A percentile compares a stretch with the other conserved stretches of the same genome.
phyloP scores from a whole-genome alignment of 2,113 vertebrate species.

The Sinocyclocheilus maitianheensis region DNA sequence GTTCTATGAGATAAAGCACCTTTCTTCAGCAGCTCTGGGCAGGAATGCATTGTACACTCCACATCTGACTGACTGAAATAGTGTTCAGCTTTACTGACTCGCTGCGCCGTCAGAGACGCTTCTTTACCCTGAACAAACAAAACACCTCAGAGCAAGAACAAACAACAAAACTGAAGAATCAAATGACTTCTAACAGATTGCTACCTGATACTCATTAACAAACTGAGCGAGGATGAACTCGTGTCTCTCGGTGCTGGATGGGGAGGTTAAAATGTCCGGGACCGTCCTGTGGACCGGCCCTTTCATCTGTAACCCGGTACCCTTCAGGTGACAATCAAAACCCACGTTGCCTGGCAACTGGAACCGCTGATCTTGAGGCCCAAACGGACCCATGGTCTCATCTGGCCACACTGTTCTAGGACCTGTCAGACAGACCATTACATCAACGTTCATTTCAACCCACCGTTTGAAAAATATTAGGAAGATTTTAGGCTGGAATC shows the following conservation, averaged over 20 bases:
- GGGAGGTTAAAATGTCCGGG: conserved; percentile 85
- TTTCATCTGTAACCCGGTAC: conserved; percentile 73
- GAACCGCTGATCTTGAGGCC: conserved; percentile 93
- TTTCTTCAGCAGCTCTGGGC: conserved; percentile 89
- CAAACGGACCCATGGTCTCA: conserved; percentile 95
- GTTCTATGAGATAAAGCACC: conserved; percentile 69
- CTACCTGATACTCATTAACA: conserved; percentile 88
- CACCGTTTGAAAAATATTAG: too few relatives aligned
- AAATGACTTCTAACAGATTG: neutral
- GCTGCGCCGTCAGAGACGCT: conserved; percentile 70
- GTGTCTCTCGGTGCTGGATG: conserved; percentile 85
- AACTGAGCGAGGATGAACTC: conserved; percentile 93
- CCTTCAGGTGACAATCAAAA: conserved; percentile 90
- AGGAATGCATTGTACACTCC: conserved; percentile 86
- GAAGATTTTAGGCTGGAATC: too few relatives aligned
- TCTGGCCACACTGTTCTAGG: conserved; percentile 94
- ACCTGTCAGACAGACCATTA: conserved; percentile 66
- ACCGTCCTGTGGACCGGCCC: conserved; percentile 70
- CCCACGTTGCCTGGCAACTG: conserved; percentile 93
- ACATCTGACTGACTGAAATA: conserved; percentile 88
- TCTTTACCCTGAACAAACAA: conserved; percentile 73
- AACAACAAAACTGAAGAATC: too few relatives aligned
- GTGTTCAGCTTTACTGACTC: conserved; percentile 82
- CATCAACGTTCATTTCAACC: too few relatives aligned
- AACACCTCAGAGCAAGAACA: neutral